Base-by-base conservation (phyloP, 1,140 invertebrate genomes). In the Eriocheir sinensis region DNA sequence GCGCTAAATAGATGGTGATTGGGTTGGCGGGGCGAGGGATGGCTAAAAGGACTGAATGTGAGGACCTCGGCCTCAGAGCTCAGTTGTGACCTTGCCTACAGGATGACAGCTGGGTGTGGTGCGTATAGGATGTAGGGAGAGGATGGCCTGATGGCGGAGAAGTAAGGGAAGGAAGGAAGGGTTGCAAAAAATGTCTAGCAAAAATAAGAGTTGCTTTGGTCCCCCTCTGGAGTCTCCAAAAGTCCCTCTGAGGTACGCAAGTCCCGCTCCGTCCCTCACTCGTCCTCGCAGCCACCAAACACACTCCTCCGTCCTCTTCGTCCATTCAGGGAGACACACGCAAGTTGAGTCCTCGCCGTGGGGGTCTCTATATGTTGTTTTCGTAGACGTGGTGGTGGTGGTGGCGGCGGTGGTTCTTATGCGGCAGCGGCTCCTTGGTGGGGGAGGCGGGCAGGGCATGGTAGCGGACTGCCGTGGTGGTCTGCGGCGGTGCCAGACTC, bases 361-460 rank as follows among this genome's bases (percentile, higher is more conserved):
- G 27, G 21, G 21, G 27, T 8, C 60, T 86, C 83, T 86, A 86
- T 38, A 86, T 41, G 40, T 86, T 86, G 83, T 86, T 86, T 38
- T 86, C 36, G 36, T 86, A 86, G 36, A 8, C 83, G 60, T 72
- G 44, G 60, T 72, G 44, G 44, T 48, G 60, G 60, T 72, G 60
- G 60, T n/a, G 60, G 83, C 36, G 83, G 83, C 40, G 83, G 83
- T 86, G 83, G 30, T 86, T 30, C 36, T 41, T 38, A 17, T 38
- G 40, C 6, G 88, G 36, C 34, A 60, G 60, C 53, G 34, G 41
- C 60, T 91, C 89, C n/a, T 60, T 91, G 89, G 32, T 79, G 60
- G 89, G 89, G 17, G 89, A 91, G 38, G 48, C 30, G 27, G 91
- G 79, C 41, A 48, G 40, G n/a, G 40, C 21, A 8, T 92, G 91